Percentiles rank a stretch among this genome's conserved stretches.
These are phyloP conservation scores for Calidris pugnax DNA, from an alignment of 2,113 vertebrate genomes.

Conservation along the genomic window DNA sequence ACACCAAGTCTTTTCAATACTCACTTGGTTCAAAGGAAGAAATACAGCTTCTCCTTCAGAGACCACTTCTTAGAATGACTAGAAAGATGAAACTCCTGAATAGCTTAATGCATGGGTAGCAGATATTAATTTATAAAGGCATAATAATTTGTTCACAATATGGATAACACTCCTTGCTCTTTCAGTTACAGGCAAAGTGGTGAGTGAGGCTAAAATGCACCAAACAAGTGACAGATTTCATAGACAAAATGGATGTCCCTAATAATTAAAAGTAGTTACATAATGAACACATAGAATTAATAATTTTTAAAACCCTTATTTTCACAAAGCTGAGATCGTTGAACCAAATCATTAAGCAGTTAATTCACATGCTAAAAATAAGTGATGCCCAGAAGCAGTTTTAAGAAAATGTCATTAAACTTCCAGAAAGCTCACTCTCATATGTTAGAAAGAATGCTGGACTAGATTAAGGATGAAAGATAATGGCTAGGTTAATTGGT, in stretches of 20 bases:
- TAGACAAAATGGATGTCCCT: background rate
- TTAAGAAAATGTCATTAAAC: background rate
- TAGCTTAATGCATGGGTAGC: fast-evolving
- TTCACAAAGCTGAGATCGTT: background rate
- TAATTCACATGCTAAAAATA: background rate
- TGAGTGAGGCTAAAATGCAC: background rate
- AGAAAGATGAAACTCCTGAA: background rate
- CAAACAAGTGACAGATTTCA: background rate
- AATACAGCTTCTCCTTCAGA: background rate
- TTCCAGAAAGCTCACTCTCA: background rate
- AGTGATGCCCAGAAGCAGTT: background rate
- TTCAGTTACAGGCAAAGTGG: background rate
- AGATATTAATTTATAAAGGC: background rate
- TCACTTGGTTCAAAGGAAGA: background rate
- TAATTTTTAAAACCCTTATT: background rate
- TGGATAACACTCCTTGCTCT: background rate
- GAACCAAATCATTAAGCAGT: background rate
- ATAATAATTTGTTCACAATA: background rate
- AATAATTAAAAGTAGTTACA: background rate
- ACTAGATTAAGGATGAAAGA: background rate
- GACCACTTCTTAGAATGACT: background rate
- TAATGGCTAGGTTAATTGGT: background rate
- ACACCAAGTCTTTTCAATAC: background rate
- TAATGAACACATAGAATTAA: background rate
- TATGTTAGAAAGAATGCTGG: background rate